A percentile compares a stretch with the other conserved stretches of the same genome.
These are phyloP conservation scores for Euphydryas editha DNA, from an alignment of 2,888 invertebrate species.

Conservation along the genomic window DNA sequence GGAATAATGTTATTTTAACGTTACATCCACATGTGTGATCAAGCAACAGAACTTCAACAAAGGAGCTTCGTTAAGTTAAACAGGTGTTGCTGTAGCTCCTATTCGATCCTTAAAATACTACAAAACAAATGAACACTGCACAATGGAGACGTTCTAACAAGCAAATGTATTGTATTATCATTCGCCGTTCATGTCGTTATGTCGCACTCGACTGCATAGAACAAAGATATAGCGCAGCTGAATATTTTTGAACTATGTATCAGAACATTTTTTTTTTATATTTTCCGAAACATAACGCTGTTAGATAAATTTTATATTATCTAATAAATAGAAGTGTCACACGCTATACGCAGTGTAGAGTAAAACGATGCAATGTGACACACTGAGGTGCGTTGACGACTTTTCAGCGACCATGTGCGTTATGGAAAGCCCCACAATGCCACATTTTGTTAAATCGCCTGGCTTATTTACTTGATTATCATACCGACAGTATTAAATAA, in stretches of 20 bases:
- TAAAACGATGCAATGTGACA: too few relatives aligned
- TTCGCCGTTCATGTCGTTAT: constrained; percentile 35
- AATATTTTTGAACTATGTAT: constrained; percentile 28
- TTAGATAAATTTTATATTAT: too few relatives aligned
- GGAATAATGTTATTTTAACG: too few relatives aligned
- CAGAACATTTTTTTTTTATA: too few relatives aligned
- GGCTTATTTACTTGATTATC: neutral
- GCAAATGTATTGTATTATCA: constrained; percentile 40
- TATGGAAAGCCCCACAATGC: too few relatives aligned
- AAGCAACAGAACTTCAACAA: neutral
- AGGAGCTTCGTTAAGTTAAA: neutral
- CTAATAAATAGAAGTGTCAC: too few relatives aligned
- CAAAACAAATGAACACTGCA: constrained; percentile 5
- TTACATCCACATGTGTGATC: neutral
- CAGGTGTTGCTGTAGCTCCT: neutral
- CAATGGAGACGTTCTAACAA: constrained; percentile 25
- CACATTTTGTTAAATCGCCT: too few relatives aligned
- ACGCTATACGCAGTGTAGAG: too few relatives aligned
- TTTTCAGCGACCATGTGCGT: too few relatives aligned
- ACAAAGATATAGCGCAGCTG: constrained; percentile 34
- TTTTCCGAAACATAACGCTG: too few relatives aligned
- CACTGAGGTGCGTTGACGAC: too few relatives aligned
- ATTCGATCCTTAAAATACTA: neutral
- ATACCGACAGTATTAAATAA: constrained; percentile 6
- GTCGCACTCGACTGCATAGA: constrained; percentile 41